These are phyloP conservation scores for Mya arenaria DNA, from an alignment of 1,140 invertebrate genomes.

Conservation along the genomic window DNA sequence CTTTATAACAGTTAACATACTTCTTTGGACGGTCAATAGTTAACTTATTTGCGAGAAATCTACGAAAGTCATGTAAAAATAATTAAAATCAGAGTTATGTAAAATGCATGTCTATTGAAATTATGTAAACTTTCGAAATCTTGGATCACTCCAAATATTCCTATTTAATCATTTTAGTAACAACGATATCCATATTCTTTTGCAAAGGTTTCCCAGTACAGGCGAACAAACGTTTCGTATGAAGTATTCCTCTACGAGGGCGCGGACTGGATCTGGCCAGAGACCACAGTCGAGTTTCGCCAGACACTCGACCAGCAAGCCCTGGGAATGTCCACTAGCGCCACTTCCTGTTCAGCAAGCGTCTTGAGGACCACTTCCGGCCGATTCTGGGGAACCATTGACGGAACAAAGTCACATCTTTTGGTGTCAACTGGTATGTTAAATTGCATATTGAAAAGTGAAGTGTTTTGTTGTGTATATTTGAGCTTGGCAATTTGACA, in stretches of 20 bases:
- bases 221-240: constrained; percentile 66
- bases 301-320: constrained; percentile 55
- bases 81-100: too few relatives aligned
- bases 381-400: constrained; percentile 67
- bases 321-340: constrained; percentile 46
- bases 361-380: constrained; percentile 48
- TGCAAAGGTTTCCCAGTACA: constrained; percentile 60
- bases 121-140: too few relatives aligned
- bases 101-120: too few relatives aligned
- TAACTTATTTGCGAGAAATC: too few relatives aligned
- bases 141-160: too few relatives aligned
- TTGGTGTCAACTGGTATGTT: constrained; percentile 64
- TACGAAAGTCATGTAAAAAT: too few relatives aligned
- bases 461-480: too few relatives aligned
- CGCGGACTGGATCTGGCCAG: constrained; percentile 67
- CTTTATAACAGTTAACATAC: too few relatives aligned
- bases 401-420: constrained; percentile 63
- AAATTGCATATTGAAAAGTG: too few relatives aligned
- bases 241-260: constrained; percentile 65
- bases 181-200: neutral
- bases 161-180: too few relatives aligned
- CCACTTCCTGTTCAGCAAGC: constrained; percentile 53
- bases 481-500: too few relatives aligned
- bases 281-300: constrained; percentile 65
- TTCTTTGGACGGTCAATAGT: too few relatives aligned